Conservation (phyloP, 2,888 invertebrate genomes). For the Eilema sororculum region DNA sequence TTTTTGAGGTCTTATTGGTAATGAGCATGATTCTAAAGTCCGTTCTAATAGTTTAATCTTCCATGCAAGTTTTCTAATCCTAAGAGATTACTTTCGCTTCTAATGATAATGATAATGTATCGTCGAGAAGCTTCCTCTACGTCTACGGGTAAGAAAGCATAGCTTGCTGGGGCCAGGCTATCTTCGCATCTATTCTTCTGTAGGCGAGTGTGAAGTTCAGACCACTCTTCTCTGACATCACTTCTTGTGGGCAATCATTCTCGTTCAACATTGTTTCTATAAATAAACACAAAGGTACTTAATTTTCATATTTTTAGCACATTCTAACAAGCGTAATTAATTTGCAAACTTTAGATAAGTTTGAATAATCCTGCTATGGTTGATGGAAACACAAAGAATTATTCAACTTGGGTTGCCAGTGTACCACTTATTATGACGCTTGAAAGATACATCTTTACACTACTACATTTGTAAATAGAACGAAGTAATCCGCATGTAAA, state of each 20-base stretch:
- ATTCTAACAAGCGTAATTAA: too few species aligned
- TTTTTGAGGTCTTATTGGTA: constrained; percentile 56
- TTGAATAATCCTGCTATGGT: too few species aligned
- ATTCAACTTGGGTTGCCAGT: too few species aligned
- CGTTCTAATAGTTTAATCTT: constrained; percentile 29
- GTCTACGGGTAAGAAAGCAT: constrained; percentile 79
- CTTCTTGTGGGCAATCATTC: constrained; percentile 95
- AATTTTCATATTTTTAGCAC: too few species aligned
- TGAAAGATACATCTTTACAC: too few species aligned
- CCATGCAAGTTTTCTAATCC: constrained; percentile 40
- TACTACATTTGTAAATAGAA: too few species aligned
- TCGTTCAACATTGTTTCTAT: constrained; percentile 96
- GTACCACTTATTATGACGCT: too few species aligned
- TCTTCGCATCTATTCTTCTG: constrained; percentile 98
- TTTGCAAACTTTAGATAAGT: too few species aligned
- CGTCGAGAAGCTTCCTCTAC: constrained; percentile 49
- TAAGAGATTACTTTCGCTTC: constrained; percentile 57
- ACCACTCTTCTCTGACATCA: constrained; percentile 90
- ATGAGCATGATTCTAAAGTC: constrained; percentile 59
- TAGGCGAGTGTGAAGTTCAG: constrained; percentile 97
- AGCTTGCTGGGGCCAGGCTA: constrained; percentile 95
- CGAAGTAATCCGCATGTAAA: too few species aligned
- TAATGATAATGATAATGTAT: constrained; percentile 35
- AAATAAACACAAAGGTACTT: constrained; percentile 55
- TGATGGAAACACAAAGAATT: too few species aligned